Evolutionary conservation across 2,797 vertebrate species (phyloP), one percentile per base, ranked within the genome.

Genomic region (Gymnopithys bicolor): DNA sequence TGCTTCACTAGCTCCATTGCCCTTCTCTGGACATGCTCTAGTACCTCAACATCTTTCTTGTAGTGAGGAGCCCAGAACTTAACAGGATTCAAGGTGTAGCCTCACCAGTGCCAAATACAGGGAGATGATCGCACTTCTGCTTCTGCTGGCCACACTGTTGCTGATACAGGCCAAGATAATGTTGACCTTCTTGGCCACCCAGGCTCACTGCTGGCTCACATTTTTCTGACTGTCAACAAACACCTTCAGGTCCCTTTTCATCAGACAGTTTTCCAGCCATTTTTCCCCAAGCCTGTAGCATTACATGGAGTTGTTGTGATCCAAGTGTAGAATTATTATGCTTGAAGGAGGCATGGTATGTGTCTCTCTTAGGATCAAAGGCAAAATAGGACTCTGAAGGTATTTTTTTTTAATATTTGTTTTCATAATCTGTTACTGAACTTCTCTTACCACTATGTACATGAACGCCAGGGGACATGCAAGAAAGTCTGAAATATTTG

Each of bases 31-130:
- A 59, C 19, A 21, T 0, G 2, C 7, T 70, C 16, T 17, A 82
- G 16, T 30, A 6, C 10, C 11, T 37, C 33, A 35, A 4, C 30
- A 23, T 17, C 22, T 3, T 16, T 51, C 18, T 24, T 32, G 18
- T 4, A 7, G 8, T 13, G 13, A 41, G 7, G 13, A 22, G 3
- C 19, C 7, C 13, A 37, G 16, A 59, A 11, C 33, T 30, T 19
- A 4, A n/a, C 28, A 48, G 33, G 4, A 55, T 10, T 30, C 4
- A 6, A 48, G 4, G 5, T 27, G 10, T 0, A 1, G 10, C 14
- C 10, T 51, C 62, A 19, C 1, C 35, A 17, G 2, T 15, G 6
- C 0, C 0, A 1, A 30, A 10, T 7, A 60, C 2, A 14, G 17
- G 1, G 8, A 10, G 5, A 23, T 2, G 19, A 59, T 41, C 39